Base-by-base conservation (phyloP, 2,113 vertebrate species). In the Cephalophus harveyi region DNA sequence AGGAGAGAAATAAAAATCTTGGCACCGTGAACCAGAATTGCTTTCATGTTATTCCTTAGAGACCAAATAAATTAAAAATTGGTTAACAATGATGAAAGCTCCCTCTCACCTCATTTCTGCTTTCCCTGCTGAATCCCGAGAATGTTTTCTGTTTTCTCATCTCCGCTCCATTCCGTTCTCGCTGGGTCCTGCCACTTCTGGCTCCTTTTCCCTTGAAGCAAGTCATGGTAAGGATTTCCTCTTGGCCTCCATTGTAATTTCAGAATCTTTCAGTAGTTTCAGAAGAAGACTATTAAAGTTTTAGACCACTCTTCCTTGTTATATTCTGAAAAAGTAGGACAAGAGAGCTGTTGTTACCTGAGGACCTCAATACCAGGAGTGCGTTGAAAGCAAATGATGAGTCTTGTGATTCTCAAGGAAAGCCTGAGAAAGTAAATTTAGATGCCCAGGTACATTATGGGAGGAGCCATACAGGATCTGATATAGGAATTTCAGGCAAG, bases 51-150 rank as follows among this genome's bases (percentile, higher is more conserved):
- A 94, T 79, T 62, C 48, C 25, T 71, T 94, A 40, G 71, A 88
- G 40, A 16, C 40, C 52, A 92, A 95, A 25, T 88, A 90, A 89
- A 97, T 95, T 89, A 95, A 97, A 97, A 87, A 52, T 91, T 50
- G 14, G 30, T 97, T 90, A 89, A 52, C 28, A 84, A 23, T 79
- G 96, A 96, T 78, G 79, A 93, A 95, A 93, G 23, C 16, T 81
- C 86, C 94, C 86, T 25, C 25, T 62, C 83, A 87, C 71, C 52
- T 93, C 52, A 40, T 95, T 84, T 93, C 64, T 87, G 54, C 16
- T 87, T 84, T 50, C 28, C 17, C 54, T 48, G 71, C 79, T 81
- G 64, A 59, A 83, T 89, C 79, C 83, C 74, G 59, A 92, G 30
- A 93, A 57, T 23, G 50, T 92, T 52, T 84, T 89, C 57, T 57